Evolutionary conservation across 2,888 invertebrate genomes (phyloP).

Genomic region (Mesopsocus fuscifrons): DNA sequence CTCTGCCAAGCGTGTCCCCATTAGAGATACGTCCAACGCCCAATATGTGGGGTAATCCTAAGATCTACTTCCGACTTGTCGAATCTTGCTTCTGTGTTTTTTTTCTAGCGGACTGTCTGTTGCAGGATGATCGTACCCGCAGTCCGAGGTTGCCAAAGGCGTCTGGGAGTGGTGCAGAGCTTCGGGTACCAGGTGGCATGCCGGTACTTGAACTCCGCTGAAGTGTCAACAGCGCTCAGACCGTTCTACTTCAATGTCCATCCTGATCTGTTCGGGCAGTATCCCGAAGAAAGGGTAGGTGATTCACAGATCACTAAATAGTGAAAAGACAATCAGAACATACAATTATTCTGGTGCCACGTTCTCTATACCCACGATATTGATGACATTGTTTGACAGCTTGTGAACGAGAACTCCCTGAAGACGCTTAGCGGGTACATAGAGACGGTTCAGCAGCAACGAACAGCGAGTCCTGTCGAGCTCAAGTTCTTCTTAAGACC

Average conservation of each 20-base stretch:
- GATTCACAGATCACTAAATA: background rate
- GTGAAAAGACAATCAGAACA: no score
- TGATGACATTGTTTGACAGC: background rate
- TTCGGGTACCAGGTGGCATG: no score
- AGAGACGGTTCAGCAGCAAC: slow-evolving; percentile 51
- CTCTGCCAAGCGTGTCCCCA: no score
- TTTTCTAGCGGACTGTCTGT: no score
- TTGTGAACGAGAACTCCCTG: slow-evolving; percentile 79
- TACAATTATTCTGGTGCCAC: slow-evolving; percentile 12
- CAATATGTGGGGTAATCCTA: no score
- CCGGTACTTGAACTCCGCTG: slow-evolving; percentile 44
- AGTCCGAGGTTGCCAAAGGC: no score
- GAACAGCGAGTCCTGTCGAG: slow-evolving; percentile 36
- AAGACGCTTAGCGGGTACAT: slow-evolving; percentile 73
- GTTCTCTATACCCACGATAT: no score
- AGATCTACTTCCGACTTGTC: no score
- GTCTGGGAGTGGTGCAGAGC: no score
- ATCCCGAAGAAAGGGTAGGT: slow-evolving; percentile 70
- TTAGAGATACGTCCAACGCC: no score
- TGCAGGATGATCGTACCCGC: no score
- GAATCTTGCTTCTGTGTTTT: no score
- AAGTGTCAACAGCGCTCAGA: slow-evolving; percentile 74
- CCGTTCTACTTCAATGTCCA: slow-evolving; percentile 93
- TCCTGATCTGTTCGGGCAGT: slow-evolving; percentile 85
- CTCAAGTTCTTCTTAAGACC: slow-evolving; percentile 62